Conservation (phyloP, 2,797 vertebrate species). For the Macrochelys suwanniensis region DNA sequence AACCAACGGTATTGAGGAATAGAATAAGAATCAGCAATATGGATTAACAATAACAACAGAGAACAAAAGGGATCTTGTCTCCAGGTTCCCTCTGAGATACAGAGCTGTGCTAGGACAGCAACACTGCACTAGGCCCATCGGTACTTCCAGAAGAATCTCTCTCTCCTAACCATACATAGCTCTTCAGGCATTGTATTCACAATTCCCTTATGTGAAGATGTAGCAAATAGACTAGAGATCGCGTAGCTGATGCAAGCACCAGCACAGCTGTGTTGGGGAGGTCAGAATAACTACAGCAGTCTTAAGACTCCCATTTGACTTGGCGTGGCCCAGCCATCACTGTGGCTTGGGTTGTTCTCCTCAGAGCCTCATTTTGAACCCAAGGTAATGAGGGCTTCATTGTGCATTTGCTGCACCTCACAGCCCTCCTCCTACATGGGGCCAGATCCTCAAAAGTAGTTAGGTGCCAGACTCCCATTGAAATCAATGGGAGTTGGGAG, state of each 20-base stretch:
- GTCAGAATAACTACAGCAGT: not conserved
- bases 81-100: not conserved
- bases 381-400: not conserved
- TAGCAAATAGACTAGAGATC: not conserved
- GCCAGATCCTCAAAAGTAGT: too few species aligned
- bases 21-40: not conserved
- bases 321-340: not conserved
- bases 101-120: not conserved
- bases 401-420: not conserved
- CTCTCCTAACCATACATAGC: not conserved
- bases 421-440: rapidly evolving
- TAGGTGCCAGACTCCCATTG: too few species aligned
- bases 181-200: not conserved
- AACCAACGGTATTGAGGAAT: slow-evolving; percentile 1
- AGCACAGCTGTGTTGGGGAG: not conserved
- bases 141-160: not conserved
- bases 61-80: not conserved
- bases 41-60: not conserved
- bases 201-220: not conserved
- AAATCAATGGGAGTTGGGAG: too few species aligned
- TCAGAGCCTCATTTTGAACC: not conserved
- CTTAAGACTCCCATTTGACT: not conserved
- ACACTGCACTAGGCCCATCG: not conserved
- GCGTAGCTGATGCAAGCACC: not conserved
- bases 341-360: not conserved